Conservation (phyloP, 2,113 vertebrate genomes). For the Circaetus cinerascens region DNA sequence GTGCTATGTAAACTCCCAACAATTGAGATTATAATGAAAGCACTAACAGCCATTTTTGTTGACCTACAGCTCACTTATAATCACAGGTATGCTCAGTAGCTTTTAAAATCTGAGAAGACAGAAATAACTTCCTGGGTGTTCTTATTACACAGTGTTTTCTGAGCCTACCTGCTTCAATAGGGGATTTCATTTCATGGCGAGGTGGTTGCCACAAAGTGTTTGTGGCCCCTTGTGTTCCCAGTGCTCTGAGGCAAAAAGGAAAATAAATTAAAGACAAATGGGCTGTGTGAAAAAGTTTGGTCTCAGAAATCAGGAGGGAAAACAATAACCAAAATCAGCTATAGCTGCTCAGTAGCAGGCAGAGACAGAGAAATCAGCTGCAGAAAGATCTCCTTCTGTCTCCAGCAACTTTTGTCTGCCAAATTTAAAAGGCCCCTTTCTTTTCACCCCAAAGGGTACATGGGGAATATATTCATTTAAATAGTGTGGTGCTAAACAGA, state of each 20-base stretch:
- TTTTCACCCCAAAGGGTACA: not conserved
- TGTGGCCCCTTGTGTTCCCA: not conserved
- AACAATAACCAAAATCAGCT: not conserved
- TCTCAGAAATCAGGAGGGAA: not conserved
- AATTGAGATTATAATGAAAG: conserved; percentile 58
- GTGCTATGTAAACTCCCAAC: conserved; percentile 60
- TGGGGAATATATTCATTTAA: not conserved
- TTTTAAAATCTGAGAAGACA: conserved; percentile 26
- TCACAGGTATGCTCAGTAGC: conserved; percentile 49
- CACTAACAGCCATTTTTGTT: conserved; percentile 58
- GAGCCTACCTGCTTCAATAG: not conserved
- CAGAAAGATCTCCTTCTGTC: not conserved
- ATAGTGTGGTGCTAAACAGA: not conserved
- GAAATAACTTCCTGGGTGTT: conserved; percentile 1
- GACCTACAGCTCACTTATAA: conserved; percentile 53
- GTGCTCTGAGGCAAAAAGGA: not conserved
- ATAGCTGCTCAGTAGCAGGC: not conserved
- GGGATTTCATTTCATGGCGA: not conserved
- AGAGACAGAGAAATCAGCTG: not conserved
- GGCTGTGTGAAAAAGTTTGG: not conserved
- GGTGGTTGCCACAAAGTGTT: not conserved
- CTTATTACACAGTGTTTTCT: not conserved
- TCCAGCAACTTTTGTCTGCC: not conserved
- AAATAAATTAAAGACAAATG: not conserved
- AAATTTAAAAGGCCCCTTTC: not conserved